phyloP scores from a whole-genome alignment of 1,140 invertebrate species.

The Araneus ventricosus region DNA sequence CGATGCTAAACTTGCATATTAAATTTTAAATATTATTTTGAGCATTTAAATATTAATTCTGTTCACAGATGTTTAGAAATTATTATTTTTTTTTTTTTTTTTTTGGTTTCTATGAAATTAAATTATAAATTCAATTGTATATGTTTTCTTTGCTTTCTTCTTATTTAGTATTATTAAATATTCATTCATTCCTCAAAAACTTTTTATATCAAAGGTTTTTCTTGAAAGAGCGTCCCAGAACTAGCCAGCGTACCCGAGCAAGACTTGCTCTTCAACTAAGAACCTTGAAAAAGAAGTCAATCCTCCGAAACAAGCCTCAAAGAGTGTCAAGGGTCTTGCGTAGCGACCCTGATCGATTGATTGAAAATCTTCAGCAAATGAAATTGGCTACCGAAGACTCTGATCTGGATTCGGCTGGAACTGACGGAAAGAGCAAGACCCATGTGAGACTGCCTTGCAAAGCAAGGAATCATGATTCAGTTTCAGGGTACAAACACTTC shows the following conservation, averaged over 20 bases:
- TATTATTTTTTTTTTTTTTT: too few species aligned
- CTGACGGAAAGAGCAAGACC: not conserved
- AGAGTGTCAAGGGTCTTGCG: not conserved
- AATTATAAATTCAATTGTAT: too few species aligned
- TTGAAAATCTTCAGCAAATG: conserved; percentile 62
- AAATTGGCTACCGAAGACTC: conserved; percentile 58
- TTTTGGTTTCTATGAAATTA: too few species aligned
- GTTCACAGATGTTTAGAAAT: too few species aligned
- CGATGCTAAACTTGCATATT: too few species aligned
- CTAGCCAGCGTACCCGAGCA: not conserved
- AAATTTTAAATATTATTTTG: too few species aligned
- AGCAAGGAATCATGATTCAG: conserved; percentile 77
- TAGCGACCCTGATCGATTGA: conserved; percentile 52
- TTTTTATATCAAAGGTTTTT: conserved; percentile 8
- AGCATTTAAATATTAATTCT: too few species aligned
- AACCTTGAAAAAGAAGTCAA: conserved; percentile 49
- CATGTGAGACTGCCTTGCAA: not conserved
- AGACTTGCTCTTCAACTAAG: conserved; percentile 42
- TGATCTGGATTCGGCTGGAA: conserved; percentile 36
- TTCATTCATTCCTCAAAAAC: too few species aligned
- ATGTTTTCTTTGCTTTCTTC: too few species aligned
- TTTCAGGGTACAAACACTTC: conserved; percentile 79
- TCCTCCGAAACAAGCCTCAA: conserved; percentile 3
- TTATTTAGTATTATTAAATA: too few species aligned
- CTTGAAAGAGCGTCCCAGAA: conserved; percentile 51